Percentiles rank a stretch among this genome's conserved stretches.
phyloP scores from a whole-genome alignment of 1,140 invertebrate genomes.

The Drosophila nasuta region DNA sequence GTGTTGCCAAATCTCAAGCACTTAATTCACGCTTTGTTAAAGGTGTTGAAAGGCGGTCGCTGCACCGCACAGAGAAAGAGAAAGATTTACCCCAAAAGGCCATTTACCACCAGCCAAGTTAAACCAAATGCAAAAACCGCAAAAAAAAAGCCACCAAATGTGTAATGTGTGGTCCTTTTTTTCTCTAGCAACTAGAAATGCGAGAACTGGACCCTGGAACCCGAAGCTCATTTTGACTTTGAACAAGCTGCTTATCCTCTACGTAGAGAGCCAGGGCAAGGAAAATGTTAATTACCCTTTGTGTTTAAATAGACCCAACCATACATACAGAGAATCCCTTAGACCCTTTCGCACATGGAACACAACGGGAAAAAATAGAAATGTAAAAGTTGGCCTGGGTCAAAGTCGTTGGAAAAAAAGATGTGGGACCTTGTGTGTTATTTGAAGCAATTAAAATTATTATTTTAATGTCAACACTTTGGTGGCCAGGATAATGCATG shows the following conservation, averaged over 20 bases:
- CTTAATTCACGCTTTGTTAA: slow-evolving; percentile 81
- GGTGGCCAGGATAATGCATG: slow-evolving; percentile 73
- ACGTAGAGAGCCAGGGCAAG: slow-evolving; percentile 50
- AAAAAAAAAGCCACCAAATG: slow-evolving; percentile 45
- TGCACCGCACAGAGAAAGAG: neutral
- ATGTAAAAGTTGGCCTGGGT: slow-evolving; percentile 47
- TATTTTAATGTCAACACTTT: slow-evolving; percentile 84
- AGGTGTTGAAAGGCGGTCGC: slow-evolving; percentile 75
- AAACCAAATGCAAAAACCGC: slow-evolving; percentile 78
- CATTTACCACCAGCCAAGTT: slow-evolving; percentile 59
- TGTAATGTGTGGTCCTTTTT: slow-evolving; percentile 64
- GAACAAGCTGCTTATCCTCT: slow-evolving; percentile 78
- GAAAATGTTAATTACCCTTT: slow-evolving; percentile 84
- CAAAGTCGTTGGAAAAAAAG: slow-evolving; percentile 41
- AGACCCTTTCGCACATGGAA: slow-evolving; percentile 17
- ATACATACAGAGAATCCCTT: slow-evolving; percentile 22
- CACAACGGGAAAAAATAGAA: slow-evolving; percentile 12
- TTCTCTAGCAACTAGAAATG: slow-evolving; percentile 9
- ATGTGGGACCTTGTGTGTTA: slow-evolving; percentile 61
- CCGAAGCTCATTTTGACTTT: slow-evolving; percentile 71
- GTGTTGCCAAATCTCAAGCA: slow-evolving; percentile 79
- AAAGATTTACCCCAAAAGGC: slow-evolving; percentile 27
- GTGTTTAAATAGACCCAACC: slow-evolving; percentile 76
- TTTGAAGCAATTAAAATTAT: slow-evolving; percentile 83
- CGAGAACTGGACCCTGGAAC: slow-evolving; percentile 7